phyloP scores from a whole-genome alignment of 2,888 invertebrate genomes.

The Thelaira solivaga region DNA sequence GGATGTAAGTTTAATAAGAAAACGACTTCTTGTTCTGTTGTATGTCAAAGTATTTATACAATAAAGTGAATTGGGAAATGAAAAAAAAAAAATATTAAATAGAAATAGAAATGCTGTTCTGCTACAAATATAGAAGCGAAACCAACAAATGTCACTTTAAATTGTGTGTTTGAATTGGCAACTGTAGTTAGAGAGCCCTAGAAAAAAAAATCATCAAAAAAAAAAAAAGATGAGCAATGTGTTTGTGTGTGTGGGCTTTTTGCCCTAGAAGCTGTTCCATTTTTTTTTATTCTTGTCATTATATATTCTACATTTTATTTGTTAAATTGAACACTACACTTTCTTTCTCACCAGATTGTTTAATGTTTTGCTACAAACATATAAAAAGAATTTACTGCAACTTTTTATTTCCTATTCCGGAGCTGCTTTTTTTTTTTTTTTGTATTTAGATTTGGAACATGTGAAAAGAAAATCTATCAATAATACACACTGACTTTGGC shows the following conservation, averaged over 20 bases:
- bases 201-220: too few species aligned
- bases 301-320: slow-evolving; percentile 23
- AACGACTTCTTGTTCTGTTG: slow-evolving; percentile 36
- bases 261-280: slow-evolving; percentile 8
- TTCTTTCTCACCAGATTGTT: slow-evolving; percentile 15
- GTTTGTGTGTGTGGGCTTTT: too few species aligned
- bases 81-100: background rate
- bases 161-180: slow-evolving; percentile 22
- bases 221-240: slow-evolving; percentile 34
- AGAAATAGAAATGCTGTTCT: background rate
- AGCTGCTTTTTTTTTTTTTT: slow-evolving; percentile 9
- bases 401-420: slow-evolving; percentile 24
- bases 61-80: background rate
- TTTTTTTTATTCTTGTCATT: background rate
- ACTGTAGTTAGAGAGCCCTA: slow-evolving; percentile 22
- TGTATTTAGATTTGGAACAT: slow-evolving; percentile 23
- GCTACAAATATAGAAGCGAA: background rate
- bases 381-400: background rate
- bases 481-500: slow-evolving; percentile 57
- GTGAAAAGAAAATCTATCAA: slow-evolving; percentile 59
- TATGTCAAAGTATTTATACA: slow-evolving; percentile 37
- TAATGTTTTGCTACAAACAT: slow-evolving; percentile 1
- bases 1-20: slow-evolving; percentile 58
- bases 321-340: slow-evolving; percentile 27
- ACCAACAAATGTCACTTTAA: slow-evolving; percentile 44